A percentile compares a stretch with the other conserved stretches of the same genome.
phyloP scores from a whole-genome alignment of 1,140 invertebrate species.

The Papilio dardanus region DNA sequence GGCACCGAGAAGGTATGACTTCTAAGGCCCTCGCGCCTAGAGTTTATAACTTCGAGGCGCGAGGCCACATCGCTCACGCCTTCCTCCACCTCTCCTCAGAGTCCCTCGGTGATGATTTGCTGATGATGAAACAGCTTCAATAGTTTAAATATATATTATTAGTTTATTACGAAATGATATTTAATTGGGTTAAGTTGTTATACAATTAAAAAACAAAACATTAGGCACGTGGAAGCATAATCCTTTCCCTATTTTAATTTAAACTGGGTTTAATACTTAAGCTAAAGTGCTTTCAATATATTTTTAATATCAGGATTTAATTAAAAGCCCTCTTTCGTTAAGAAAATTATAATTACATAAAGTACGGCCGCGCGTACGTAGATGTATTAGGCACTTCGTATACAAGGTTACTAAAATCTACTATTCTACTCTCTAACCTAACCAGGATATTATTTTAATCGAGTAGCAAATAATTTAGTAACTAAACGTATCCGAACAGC shows the following conservation, averaged over 20 bases:
- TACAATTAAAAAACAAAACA: background rate
- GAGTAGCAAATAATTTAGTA: too few relatives aligned
- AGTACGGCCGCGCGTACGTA: background rate
- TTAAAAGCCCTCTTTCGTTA: background rate
- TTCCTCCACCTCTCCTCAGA: too few relatives aligned
- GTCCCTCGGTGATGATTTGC: too few relatives aligned
- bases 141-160: background rate
- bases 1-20: too few relatives aligned
- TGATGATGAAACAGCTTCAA: too few relatives aligned
- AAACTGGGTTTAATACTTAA: background rate
- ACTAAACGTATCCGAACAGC: too few relatives aligned
- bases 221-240: background rate
- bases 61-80: too few relatives aligned
- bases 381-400: background rate
- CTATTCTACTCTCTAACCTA: too few relatives aligned
- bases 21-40: too few relatives aligned
- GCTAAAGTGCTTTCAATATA: background rate
- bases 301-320: background rate
- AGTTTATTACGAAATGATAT: background rate
- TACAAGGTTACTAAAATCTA: too few relatives aligned
- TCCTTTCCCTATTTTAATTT: background rate
- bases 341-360: background rate
- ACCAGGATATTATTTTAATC: too few relatives aligned
- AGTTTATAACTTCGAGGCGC: too few relatives aligned
- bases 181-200: background rate